A percentile compares a stretch with the other conserved stretches of the same genome.
phyloP scores from a whole-genome alignment of 2,888 invertebrate species.

The Pseudolycoriella hygida region DNA sequence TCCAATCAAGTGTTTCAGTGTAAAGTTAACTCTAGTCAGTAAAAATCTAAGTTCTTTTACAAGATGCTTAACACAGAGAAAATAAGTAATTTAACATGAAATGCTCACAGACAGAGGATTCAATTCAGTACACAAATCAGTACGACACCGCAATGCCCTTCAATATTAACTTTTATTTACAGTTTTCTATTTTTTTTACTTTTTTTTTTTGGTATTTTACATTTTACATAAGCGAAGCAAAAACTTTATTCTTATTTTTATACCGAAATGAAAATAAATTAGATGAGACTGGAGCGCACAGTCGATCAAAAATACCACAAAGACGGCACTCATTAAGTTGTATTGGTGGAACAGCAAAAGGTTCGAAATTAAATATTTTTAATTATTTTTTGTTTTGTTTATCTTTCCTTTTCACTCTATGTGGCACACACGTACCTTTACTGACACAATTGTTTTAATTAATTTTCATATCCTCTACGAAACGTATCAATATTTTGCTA shows the following conservation, averaged over 20 bases:
- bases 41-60: too few species aligned
- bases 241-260: background rate
- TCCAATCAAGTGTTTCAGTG: too few species aligned
- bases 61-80: too few species aligned
- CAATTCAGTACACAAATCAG: too few species aligned
- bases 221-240: background rate
- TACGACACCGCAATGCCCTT: too few species aligned
- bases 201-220: background rate
- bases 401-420: background rate
- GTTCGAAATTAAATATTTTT: constrained; percentile 10
- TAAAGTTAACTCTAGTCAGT: too few species aligned
- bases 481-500: too few species aligned
- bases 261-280: background rate
- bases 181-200: background rate
- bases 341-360: constrained; percentile 14
- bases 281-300: background rate
- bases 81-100: too few species aligned
- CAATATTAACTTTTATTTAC: too few species aligned
- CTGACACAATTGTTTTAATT: too few species aligned
- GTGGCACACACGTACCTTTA: background rate
- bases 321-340: constrained; percentile 13
- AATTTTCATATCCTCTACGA: too few species aligned
- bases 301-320: constrained; percentile 3
- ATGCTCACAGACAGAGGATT: too few species aligned
- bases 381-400: background rate